A percentile compares a stretch with the other conserved stretches of the same genome.
Conservation (phyloP, 2,113 vertebrate species). For the Entelurus aequoreus region DNA sequence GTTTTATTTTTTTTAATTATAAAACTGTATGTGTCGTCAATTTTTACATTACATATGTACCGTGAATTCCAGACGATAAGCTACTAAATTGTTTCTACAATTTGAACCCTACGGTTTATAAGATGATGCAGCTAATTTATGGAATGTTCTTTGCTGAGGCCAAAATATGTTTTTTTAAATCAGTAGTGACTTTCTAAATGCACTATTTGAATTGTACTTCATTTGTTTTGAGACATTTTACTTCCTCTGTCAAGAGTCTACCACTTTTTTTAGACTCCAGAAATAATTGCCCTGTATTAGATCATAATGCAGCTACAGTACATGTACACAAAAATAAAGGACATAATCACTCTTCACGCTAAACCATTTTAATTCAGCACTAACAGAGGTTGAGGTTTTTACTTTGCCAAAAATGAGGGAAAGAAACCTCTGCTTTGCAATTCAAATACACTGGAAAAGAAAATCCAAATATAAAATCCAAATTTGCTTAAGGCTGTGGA, state of each 20-base stretch:
- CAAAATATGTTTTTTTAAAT: not conserved
- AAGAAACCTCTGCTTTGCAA: constrained; percentile 39
- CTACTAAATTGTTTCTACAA: no score
- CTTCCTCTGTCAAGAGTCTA: constrained; percentile 46
- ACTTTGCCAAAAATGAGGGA: constrained; percentile 1
- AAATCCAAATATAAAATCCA: constrained; percentile 57
- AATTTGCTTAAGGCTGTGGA: constrained; percentile 59
- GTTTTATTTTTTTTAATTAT: no score
- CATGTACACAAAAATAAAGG: constrained; percentile 40
- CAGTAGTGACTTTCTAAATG: not conserved
- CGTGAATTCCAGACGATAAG: no score
- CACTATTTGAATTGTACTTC: not conserved
- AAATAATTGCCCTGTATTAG: constrained; percentile 66
- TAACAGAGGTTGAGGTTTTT: constrained; percentile 15
- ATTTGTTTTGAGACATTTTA: constrained; percentile 8
- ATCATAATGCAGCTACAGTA: constrained; percentile 39
- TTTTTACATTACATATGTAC: no score
- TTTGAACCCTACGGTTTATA: no score
- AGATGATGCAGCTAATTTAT: no score
- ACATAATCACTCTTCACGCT: constrained; percentile 45
- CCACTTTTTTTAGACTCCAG: constrained; percentile 51
- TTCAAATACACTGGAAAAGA: constrained; percentile 32
- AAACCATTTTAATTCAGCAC: constrained; percentile 8
- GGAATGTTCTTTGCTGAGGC: no score
- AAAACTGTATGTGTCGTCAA: no score